Evolutionary conservation across 2,888 invertebrate species (phyloP), one percentile per base, ranked within the genome.

Genomic region (Hemaris fuciformis): DNA sequence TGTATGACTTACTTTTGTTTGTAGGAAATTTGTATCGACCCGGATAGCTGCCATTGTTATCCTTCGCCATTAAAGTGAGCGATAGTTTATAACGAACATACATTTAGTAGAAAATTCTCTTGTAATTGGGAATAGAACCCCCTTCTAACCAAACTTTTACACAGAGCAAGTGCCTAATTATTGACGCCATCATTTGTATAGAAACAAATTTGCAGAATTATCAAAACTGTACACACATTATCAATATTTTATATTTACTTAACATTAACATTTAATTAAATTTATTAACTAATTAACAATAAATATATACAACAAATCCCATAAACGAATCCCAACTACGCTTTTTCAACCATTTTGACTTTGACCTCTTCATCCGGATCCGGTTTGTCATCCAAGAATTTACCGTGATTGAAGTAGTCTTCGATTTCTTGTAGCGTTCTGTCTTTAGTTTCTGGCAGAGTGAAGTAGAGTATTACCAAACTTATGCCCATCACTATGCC

Each of bases 391-490:
- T 66, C 64, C 42, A 61, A 59, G 66, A 68, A 72, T 34, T 56
- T 65, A 0, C 73, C 72, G 60, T 71, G 27, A 13, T 73, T 74
- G 48, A 76, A 79, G 57, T 68, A 76, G 60, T 76, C 64, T 63
- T 79, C 78, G 13, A 79, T 79, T 34, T 79, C 78, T 56, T 75
- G 73, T 25, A 79, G 60, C 7, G 79, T 77, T 13, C 68, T 76
- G 20, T 79, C 76, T 57, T 79, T 80, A 0, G 80, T 79, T 65
- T 79, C 79, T 8, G 77, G 80, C 43, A 79, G 60, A 27, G 67
- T 66, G 41, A 73, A 76, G 58, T 77, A 79, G 34, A 80, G 66
- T 27, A 74, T 64, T 3, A 71, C 0, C 15, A 81, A 67, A 0
- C 70, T 60, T 5, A 72, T 45, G 0, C 58, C 66, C 69, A 76